Conservation (phyloP, 2,888 invertebrate genomes). For the Pycnomerus fuliginosus region DNA sequence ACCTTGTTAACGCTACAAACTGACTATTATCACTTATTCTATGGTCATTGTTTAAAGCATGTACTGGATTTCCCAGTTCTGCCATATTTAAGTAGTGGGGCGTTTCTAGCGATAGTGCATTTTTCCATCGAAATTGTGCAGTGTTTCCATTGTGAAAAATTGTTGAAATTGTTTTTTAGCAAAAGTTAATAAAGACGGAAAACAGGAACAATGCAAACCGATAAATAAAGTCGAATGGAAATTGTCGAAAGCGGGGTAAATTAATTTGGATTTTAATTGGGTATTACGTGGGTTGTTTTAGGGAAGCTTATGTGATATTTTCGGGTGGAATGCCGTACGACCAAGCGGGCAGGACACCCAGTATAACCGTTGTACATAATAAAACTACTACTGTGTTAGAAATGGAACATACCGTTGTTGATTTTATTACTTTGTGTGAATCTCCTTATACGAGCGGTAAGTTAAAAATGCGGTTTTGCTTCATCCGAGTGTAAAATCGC, state of each 20-base stretch:
- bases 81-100: too few relatives aligned
- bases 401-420: slow-evolving; percentile 98
- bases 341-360: slow-evolving; percentile 85
- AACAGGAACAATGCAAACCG: slow-evolving; percentile 89
- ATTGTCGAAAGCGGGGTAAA: slow-evolving; percentile 78
- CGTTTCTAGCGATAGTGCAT: too few relatives aligned
- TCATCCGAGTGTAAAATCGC: too few relatives aligned
- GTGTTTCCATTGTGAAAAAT: too few relatives aligned
- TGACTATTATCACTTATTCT: too few relatives aligned
- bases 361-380: slow-evolving; percentile 94
- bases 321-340: slow-evolving; percentile 94
- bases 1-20: too few relatives aligned
- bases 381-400: slow-evolving; percentile 96
- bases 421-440: slow-evolving; percentile 95
- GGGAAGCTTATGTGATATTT: slow-evolving; percentile 94
- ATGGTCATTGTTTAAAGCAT: too few relatives aligned
- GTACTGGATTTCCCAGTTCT: too few relatives aligned
- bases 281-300: slow-evolving; percentile 52
- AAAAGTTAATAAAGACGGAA: slow-evolving; percentile 89
- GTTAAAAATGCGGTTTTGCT: too few relatives aligned
- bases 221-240: slow-evolving; percentile 97
- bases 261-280: slow-evolving; percentile 7
- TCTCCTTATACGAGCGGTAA: slow-evolving; percentile 90
- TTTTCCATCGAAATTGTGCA: too few relatives aligned
- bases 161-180: too few relatives aligned